These are phyloP conservation scores for Thrips palmi DNA, from an alignment of 1,140 invertebrate genomes.

Conservation along the genomic window DNA sequence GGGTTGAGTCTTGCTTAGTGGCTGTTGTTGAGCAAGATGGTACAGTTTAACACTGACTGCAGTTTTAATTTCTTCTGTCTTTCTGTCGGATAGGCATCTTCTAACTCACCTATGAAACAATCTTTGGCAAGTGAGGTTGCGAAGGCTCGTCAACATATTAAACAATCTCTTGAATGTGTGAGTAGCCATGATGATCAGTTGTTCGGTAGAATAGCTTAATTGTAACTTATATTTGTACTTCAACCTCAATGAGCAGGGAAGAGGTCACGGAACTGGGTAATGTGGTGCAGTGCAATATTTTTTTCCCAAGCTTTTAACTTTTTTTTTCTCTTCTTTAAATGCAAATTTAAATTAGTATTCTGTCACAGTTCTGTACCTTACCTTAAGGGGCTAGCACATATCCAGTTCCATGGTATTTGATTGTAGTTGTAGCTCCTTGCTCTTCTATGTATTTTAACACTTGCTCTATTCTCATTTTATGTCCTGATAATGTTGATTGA, in stretches of 20 bases:
- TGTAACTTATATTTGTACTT: too few species aligned
- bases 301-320: slow-evolving; percentile 3
- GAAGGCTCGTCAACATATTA: slow-evolving; percentile 33
- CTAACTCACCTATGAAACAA: slow-evolving; percentile 22
- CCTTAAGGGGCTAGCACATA: too few species aligned
- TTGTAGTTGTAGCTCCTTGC: too few species aligned
- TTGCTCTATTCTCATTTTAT: too few species aligned
- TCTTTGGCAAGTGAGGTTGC: slow-evolving; percentile 32
- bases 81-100: slow-evolving; percentile 18
- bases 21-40: slow-evolving; percentile 11
- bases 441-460: too few species aligned
- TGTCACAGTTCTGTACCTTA: too few species aligned
- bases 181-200: slow-evolving; percentile 20
- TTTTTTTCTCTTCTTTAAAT: slow-evolving; percentile 1
- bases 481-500: too few species aligned
- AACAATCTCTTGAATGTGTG: slow-evolving; percentile 34
- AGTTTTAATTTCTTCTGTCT: neutral
- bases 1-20: neutral
- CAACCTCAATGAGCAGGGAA: too few species aligned
- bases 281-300: too few species aligned
- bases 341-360: slow-evolving; percentile 5
- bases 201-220: too few species aligned
- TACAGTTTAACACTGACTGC: slow-evolving; percentile 5
- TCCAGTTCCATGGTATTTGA: too few species aligned
- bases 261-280: too few species aligned